phyloP scores from a whole-genome alignment of 2,113 vertebrate genomes.

The Myrmecophaga tridactyla region DNA sequence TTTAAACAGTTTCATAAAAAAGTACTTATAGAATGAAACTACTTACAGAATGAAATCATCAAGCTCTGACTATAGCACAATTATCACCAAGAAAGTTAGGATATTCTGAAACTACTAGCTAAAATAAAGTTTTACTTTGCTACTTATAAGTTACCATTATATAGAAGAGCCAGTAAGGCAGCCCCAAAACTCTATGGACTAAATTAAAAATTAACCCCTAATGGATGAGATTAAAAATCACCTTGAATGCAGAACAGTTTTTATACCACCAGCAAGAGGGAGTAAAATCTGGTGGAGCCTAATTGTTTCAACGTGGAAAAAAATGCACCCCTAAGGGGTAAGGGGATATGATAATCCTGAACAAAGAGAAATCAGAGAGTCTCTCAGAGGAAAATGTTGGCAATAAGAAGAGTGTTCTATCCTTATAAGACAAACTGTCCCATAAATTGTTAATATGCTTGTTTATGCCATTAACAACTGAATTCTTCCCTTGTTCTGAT shows the following conservation, averaged over 20 bases:
- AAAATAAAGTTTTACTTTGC: conserved; percentile 16
- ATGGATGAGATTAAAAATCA: not conserved
- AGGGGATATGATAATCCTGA: not conserved
- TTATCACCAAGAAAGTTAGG: not conserved
- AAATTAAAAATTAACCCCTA: not conserved
- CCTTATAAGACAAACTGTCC: not conserved
- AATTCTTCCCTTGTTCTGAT: not conserved
- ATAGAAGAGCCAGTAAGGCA: not conserved
- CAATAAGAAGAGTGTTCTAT: not conserved
- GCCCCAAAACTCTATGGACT: not conserved
- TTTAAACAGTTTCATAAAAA: conserved; percentile 1
- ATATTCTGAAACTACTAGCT: not conserved
- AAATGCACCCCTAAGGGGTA: not conserved
- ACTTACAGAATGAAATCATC: not conserved
- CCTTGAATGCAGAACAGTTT: not conserved
- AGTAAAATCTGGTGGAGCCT: not conserved
- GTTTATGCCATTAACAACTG: not conserved
- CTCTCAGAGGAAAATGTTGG: not conserved
- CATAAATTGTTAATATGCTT: not conserved
- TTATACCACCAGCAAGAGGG: not conserved
- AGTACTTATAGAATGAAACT: not conserved
- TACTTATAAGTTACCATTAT: not conserved
- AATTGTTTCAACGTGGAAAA: not conserved
- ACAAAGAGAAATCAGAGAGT: no score
- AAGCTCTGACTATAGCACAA: not conserved